Evolutionary conservation across 2,888 invertebrate genomes (phyloP), one percentile per base, ranked within the genome.

Genomic region (Mantis religiosa): DNA sequence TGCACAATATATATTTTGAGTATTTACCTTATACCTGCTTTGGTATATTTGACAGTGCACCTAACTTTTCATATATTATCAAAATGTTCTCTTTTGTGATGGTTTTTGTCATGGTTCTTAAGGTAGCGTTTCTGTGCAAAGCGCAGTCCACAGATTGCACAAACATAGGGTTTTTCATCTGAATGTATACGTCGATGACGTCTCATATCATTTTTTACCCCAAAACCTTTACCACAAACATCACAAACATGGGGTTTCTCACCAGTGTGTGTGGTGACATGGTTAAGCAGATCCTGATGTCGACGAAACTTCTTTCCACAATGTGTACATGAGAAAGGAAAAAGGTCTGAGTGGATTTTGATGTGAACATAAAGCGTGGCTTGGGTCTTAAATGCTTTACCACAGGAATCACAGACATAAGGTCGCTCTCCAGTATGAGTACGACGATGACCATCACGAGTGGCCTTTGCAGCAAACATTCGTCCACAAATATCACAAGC

Each of bases 331-430:
- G 93, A 93, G 92, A 94, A 94, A 2, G 96, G 95, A 90, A 94
- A 95, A 85, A 93, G 92, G 90, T 94, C 93, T 82, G 93, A 93
- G 92, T 96, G 96, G 8, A 95, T 95, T 85, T 95, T 94, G 87
- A 94, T 93, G 91, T 96, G 96, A 34, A 95, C 95, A 92, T 95
- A 95, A 83, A 96, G 92, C 0, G 95, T 95, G 0, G 95, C 95
- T 91, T 95, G 95, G 91, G 96, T 96, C 89, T 95, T 95, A 93
- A 96, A 96, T 0, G 95, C 92, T 87, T 93, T 94, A 2, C 92
- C 92, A 91, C 95, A 95, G 9, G 92, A 92, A 12, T 93, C 93
- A 91, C 95, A 95, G 34, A 92, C 89, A 88, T 92, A 93, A 0
- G 93, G 93, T 3, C 92, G 90, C 89, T 91, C 91, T 8, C 91